Evolutionary conservation across 2,888 invertebrate species (phyloP), one percentile per base, ranked within the genome.

Genomic region (Bombyx huttoni): DNA sequence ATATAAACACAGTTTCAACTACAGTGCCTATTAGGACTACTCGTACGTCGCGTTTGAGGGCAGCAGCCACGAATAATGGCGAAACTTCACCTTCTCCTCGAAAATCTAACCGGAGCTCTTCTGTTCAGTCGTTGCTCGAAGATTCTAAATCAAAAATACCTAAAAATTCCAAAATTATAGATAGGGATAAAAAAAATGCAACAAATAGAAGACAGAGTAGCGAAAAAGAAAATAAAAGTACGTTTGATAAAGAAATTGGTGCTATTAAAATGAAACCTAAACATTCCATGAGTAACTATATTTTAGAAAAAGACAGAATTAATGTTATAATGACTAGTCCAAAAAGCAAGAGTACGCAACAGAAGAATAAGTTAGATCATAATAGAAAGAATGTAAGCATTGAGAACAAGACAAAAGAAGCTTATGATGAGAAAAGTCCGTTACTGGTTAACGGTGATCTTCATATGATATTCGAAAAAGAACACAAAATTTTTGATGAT

Each of bases 1-100:
- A 86, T 56, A 75, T 87, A 54, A 83, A 80, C 56, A 75, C 79
- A 59, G 78, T 81, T 65, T 78, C 84, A 53, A 80, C 82, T 58
- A 81, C 87, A 67, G 81, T 86, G 73, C 82, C 88, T 73, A 92
- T 94, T 64, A 90, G 94, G 77, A 91, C 92, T 61, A 94, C 94
- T 53, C 90, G 92, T 70, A 90, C 94, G 40, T 94, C 94, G 58
- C 90, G 93, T 61, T 85, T 94, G 56, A 89, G 94, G 76, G 92
- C 92, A 54, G 92, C 93, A 53, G 92, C 92, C 46, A 73, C 87
- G 53, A 73, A 71, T 54, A 70, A 72, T 53, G 70, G 76, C n/a
- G 86, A 87, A 59, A 59, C 75, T 51, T 72, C 75, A 49, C 64
- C 68, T 40, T 69, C 73, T 52, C 67, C 75, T 56, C 81, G 73